Conservation (phyloP, 2,113 vertebrate genomes). For the Chionomys nivalis region DNA sequence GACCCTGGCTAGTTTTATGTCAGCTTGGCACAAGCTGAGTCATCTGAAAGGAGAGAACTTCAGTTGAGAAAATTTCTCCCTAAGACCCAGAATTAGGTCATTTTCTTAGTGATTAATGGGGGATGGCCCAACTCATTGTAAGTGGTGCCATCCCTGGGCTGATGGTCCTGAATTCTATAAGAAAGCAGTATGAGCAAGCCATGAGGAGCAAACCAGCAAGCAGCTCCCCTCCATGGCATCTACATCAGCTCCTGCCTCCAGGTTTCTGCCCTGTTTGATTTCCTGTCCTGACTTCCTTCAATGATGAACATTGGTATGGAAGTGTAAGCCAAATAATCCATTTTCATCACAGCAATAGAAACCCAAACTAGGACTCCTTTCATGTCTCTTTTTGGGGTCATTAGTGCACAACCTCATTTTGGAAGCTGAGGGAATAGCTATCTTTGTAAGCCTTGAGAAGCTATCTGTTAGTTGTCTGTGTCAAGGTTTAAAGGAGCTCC, state of each 20-base stretch:
- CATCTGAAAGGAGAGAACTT: too few relatives aligned
- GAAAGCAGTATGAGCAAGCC: too few relatives aligned
- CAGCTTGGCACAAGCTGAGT: too few relatives aligned
- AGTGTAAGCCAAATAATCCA: too few relatives aligned
- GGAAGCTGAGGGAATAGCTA: neutral
- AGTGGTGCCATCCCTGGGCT: neutral
- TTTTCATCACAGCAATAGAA: too few relatives aligned
- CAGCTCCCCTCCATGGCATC: too few relatives aligned
- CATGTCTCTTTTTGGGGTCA: neutral
- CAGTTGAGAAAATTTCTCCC: neutral
- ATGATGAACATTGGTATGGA: too few relatives aligned
- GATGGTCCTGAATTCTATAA: neutral
- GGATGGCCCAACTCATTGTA: neutral
- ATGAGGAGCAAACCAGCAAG: too few relatives aligned
- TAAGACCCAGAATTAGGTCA: neutral
- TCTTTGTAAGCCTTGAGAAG: neutral
- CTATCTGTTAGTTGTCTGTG: slow-evolving; percentile 38
- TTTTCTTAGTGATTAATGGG: neutral
- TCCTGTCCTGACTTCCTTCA: too few relatives aligned
- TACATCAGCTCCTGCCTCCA: too few relatives aligned
- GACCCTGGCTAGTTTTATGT: too few relatives aligned
- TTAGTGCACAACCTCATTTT: slow-evolving; percentile 20
- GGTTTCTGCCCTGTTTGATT: too few relatives aligned
- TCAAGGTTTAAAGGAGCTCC: neutral
- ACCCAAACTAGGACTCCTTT: neutral